Conservation (phyloP, 2,888 invertebrate species). For the Nemoura dubitans region DNA sequence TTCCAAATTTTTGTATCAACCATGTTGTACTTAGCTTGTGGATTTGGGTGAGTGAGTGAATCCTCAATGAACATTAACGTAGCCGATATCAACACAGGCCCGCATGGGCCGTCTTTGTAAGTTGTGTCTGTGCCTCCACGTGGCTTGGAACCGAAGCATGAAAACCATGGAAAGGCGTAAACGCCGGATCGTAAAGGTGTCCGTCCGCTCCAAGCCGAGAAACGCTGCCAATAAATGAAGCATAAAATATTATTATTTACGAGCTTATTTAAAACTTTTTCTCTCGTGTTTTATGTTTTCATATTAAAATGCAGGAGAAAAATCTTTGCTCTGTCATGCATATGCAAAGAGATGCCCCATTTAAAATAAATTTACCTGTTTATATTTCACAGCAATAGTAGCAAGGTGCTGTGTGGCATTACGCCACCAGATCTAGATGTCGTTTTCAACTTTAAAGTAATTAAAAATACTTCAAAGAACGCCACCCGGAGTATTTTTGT, state of each 20-base stretch:
- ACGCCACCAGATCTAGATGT: not conserved
- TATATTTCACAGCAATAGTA: no score
- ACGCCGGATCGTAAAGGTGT: not conserved
- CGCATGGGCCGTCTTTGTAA: no score
- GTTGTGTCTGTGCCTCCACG: no score
- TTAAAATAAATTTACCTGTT: not conserved
- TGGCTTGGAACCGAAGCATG: no score
- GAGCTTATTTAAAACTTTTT: not conserved
- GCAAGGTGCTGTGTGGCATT: not conserved
- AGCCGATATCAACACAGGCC: no score
- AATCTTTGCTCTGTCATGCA: no score
- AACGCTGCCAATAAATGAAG: not conserved
- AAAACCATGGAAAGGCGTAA: not conserved
- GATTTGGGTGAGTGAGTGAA: no score
- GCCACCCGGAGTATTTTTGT: not conserved
- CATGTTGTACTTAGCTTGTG: no score
- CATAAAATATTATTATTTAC: not conserved
- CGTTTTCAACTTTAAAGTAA: not conserved
- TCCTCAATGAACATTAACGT: no score
- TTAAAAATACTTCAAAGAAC: not conserved
- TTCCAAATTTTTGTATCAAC: no score
- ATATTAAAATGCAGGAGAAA: not conserved
- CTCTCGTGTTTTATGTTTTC: not conserved
- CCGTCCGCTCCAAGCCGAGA: not conserved
- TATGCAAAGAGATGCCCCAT: not conserved